Conservation (phyloP, 2,797 vertebrate genomes). For the Sebastes variabilis region DNA sequence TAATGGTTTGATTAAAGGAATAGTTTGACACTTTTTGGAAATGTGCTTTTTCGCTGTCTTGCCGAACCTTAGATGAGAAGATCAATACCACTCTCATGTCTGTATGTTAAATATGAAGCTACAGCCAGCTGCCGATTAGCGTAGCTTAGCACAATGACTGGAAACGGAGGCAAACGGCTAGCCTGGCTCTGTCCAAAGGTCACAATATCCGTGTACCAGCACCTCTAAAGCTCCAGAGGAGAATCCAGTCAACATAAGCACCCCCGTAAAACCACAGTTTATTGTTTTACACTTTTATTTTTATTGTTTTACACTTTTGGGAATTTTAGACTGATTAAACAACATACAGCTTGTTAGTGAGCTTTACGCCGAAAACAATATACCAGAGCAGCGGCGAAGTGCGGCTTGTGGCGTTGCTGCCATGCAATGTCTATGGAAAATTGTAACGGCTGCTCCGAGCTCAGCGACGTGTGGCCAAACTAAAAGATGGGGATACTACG, state of each 20-base stretch:
- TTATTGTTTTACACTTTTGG: too few species aligned
- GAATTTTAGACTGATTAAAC: background rate
- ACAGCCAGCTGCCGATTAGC: background rate
- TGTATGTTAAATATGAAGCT: background rate
- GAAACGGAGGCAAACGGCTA: background rate
- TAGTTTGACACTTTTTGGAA: background rate
- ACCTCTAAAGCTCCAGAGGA: background rate
- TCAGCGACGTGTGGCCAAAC: too few species aligned
- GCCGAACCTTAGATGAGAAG: background rate
- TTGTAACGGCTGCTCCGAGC: rapidly evolving
- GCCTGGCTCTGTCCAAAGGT: background rate
- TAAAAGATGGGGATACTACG: too few species aligned
- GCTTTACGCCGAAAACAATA: background rate
- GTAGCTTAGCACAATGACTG: background rate
- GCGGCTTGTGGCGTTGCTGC: background rate
- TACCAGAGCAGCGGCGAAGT: background rate
- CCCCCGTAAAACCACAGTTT: background rate
- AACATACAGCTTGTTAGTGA: background rate
- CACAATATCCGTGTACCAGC: background rate
- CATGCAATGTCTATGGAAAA: too few species aligned
- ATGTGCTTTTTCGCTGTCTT: background rate
- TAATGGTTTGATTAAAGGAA: background rate
- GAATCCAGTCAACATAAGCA: background rate
- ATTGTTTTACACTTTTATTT: background rate
- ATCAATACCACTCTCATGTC: background rate